These are phyloP conservation scores for Metallyticus violacea DNA, from an alignment of 2,888 invertebrate species.

Conservation along the genomic window DNA sequence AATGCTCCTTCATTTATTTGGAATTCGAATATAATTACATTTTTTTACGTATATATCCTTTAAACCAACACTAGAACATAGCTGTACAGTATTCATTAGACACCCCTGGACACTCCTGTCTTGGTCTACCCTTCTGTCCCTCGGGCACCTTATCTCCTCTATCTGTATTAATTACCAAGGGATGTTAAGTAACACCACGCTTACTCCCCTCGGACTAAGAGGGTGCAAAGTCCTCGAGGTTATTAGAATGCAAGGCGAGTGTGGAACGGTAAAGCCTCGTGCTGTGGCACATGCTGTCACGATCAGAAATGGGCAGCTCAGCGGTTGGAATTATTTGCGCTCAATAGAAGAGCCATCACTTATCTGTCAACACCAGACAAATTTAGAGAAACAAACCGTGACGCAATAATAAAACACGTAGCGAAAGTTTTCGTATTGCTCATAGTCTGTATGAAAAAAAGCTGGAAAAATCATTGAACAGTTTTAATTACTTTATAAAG, in stretches of 20 bases:
- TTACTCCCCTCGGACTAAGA: background rate
- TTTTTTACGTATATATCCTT: too few species aligned
- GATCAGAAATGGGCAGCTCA: background rate
- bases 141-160: background rate
- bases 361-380: background rate
- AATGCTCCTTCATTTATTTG: too few species aligned
- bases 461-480: too few species aligned
- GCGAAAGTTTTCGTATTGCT: too few species aligned
- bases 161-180: background rate
- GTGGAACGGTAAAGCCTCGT: too few species aligned
- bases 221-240: background rate
- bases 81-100: too few species aligned
- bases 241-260: background rate
- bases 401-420: too few species aligned
- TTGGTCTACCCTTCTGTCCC: background rate
- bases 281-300: background rate
- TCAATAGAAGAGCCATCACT: background rate
- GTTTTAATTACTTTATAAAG: too few species aligned
- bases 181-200: background rate
- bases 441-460: too few species aligned
- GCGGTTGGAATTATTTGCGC: background rate
- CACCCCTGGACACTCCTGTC: background rate
- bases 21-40: too few species aligned
- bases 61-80: too few species aligned
- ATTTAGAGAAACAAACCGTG: background rate